Evolutionary conservation across 2,113 vertebrate species (phyloP).

Genomic region (Anoura caudifer): DNA sequence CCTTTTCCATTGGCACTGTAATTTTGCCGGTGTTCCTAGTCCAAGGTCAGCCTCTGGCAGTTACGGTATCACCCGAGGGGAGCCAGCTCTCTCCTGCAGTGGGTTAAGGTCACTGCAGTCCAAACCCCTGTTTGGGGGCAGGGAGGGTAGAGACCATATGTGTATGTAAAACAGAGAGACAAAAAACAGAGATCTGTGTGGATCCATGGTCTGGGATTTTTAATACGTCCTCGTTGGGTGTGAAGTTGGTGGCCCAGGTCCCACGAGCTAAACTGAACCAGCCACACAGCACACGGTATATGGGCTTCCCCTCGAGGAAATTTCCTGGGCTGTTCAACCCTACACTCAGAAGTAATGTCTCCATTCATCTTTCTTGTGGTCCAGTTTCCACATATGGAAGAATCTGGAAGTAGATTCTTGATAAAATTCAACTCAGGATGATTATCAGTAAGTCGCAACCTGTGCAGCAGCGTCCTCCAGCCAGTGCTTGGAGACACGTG

Average conservation of each 20-base stretch:
- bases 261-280: not conserved
- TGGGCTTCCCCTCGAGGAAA: not conserved
- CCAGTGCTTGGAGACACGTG: not conserved
- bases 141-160: not conserved
- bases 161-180: not conserved
- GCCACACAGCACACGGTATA: not conserved
- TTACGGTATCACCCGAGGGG: not conserved
- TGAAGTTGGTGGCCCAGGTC: not conserved
- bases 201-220: not conserved
- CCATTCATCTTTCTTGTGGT: not conserved
- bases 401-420: not conserved
- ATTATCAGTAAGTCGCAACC: fast-evolving
- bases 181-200: not conserved
- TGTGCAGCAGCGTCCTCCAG: too few relatives aligned
- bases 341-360: not conserved
- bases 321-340: not conserved
- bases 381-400: not conserved
- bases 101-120: not conserved
- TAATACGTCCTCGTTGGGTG: not conserved
- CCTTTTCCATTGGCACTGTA: not conserved
- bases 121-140: too few relatives aligned
- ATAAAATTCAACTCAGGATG: not conserved
- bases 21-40: not conserved
- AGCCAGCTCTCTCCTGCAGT: not conserved
- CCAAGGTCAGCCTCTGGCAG: not conserved